Percentiles rank a stretch among this genome's conserved stretches.
Evolutionary conservation across 2,888 invertebrate genomes (phyloP).

Genomic region (Aplocera efformata): DNA sequence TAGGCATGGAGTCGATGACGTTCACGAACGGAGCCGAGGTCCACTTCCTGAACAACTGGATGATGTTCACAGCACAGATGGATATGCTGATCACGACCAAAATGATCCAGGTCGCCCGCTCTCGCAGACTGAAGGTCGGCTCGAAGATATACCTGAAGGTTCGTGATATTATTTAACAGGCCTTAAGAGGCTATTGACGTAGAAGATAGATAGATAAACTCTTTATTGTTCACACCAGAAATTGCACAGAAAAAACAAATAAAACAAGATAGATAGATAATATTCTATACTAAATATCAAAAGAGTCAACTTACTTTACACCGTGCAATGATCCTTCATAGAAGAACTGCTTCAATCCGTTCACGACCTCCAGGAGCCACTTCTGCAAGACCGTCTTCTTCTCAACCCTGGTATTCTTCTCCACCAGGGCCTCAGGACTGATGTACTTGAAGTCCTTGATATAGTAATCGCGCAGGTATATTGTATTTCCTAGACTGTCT

Average conservation of each 20-base stretch:
- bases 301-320: conserved; percentile 58
- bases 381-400: conserved; percentile 38
- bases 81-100: conserved; percentile 63
- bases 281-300: not conserved
- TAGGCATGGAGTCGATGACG: conserved; percentile 68
- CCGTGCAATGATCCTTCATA: conserved; percentile 71
- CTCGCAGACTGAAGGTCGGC: conserved; percentile 59
- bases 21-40: conserved; percentile 69
- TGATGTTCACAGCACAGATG: conserved; percentile 62
- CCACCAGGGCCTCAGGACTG: conserved; percentile 46
- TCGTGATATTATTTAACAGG: not conserved
- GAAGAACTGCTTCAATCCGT: conserved; percentile 65
- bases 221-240: too few species aligned
- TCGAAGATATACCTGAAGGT: conserved; percentile 65
- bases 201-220: too few species aligned
- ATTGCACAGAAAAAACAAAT: too few species aligned
- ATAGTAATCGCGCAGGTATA: conserved; percentile 59
- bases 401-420: conserved; percentile 20
- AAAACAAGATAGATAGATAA: too few species aligned
- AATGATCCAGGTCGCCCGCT: conserved; percentile 60
- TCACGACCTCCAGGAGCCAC: conserved; percentile 57
- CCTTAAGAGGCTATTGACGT: too few species aligned
- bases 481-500: conserved; percentile 29
- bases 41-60: conserved; percentile 63
- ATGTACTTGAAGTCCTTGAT: conserved; percentile 65